Base-by-base conservation (phyloP, 2,888 invertebrate genomes). In the Laspeyria flexula region DNA sequence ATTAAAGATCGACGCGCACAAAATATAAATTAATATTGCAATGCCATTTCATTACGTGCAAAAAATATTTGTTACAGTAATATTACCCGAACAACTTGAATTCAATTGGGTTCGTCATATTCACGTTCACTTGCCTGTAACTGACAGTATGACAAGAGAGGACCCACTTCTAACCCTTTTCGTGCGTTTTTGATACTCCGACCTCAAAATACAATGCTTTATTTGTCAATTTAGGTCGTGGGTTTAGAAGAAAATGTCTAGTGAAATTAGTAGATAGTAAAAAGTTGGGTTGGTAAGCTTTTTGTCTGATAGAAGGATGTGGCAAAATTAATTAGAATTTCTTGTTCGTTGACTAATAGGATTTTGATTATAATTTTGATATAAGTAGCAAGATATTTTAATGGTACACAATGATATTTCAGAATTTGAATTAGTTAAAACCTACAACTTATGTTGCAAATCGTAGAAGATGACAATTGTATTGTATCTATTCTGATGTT, bases 61-160 rank as follows among this genome's bases (percentile, higher is more conserved):
- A 21, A 21, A n/a, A 49, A 46, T 39, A 40, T 37, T 52, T 23
- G 6, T 12, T 40, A 40, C 43, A 29, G 30, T 30, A 50, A 48
- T 27, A 33, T 29, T 29, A 7, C 13, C 39, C n/a, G n/a, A 40
- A 31, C 25, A 54, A 49, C 29, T 65, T 49, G 21, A 25, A 44
- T 29, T 15, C 16, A 46, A 46, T 49, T 47, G 37, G 27, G 39
- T 12, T 34, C 16, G 5, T 34, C n/a, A 25, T 55, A 54, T 55
- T 47, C 49, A 13, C 34, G 43, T 48, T 46, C 40, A 40, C 25
- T 62, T 42, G 39, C 15, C 33, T 65, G 55, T 41, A 30, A 48
- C 48, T 55, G 69, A 53, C 53, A 43, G 33, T 12, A 37, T 37
- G 9, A 54, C 34, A 67, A 47, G 43, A 11, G 21, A 30, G 5